These are phyloP conservation scores for Agriopis marginaria DNA, from an alignment of 2,888 invertebrate genomes.

Conservation along the genomic window DNA sequence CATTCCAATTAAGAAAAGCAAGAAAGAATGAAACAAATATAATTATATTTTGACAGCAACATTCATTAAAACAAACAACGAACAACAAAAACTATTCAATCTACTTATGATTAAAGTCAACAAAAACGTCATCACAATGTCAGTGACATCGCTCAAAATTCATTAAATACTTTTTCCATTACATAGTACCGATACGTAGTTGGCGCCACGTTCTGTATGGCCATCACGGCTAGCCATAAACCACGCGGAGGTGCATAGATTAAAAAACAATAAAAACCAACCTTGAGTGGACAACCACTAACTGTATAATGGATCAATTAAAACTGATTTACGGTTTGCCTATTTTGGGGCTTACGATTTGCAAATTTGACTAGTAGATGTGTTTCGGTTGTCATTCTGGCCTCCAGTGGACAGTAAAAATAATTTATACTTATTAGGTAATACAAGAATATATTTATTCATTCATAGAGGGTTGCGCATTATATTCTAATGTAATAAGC, in stretches of 20 bases:
- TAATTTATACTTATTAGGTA: no score
- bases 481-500: no score
- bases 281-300: conserved; percentile 54
- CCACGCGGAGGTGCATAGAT: conserved; percentile 60
- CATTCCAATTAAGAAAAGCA: no score
- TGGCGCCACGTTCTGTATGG: conserved; percentile 16
- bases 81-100: not conserved
- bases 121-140: not conserved
- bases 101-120: not conserved
- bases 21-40: no score
- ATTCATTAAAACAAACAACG: no score
- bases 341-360: conserved; percentile 1
- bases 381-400: no score
- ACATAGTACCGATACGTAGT: not conserved
- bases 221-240: conserved; percentile 49
- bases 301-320: conserved; percentile 38
- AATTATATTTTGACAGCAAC: no score
- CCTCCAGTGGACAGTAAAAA: no score
- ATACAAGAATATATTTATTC: no score
- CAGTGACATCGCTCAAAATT: conserved; percentile 13
- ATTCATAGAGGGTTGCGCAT: no score
- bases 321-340: conserved; percentile 4
- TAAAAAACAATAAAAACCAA: conserved; percentile 66
- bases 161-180: not conserved
- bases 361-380: not conserved